Evolutionary conservation across 2,888 invertebrate genomes (phyloP), one percentile per base, ranked within the genome.

Genomic region (Pinctada fucata): DNA sequence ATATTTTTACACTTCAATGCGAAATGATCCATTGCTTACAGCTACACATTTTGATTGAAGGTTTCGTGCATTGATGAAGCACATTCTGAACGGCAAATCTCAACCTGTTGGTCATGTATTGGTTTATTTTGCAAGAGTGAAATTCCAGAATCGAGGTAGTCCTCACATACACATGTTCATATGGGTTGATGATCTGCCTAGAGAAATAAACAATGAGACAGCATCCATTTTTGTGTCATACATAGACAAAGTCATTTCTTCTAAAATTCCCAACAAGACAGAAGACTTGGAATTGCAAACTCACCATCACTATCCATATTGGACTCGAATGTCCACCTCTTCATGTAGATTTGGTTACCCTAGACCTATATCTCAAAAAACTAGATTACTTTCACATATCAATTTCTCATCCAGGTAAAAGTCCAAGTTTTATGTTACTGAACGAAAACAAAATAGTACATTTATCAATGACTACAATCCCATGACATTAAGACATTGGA

Each of bases 281-380:
- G 63, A 75, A 10, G 58, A 58, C 31, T 1, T 5, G 2, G 68
- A 75, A 69, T 49, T 78, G 2, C 80, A 81, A 68, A 75, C 70
- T 48, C 81, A 83, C 77, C 64, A 13, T 49, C 81, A 81, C 75
- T 47, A 68, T 50, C 2, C 70, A 8, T 82, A 80, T 63, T 82
- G 80, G 52, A 52, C n/a, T 2, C 72, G 70, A 45, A 48, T 58
- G n/a, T 52, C 51, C 16, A 69, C n/a, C 48, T 4, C 49, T 1
- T 31, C 51, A 10, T 83, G 83, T 71, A 66, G 80, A 31, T 81
- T 83, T 81, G 78, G 76, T 10, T 81, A 81, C 75, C 81, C 79
- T 3, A 75, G 50, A 64, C 6, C 8, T n/a, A 6, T 2, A 16
- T 58, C 64, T 65, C 0, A 3, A 31, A 68, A 47, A 70, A 78